phyloP scores from a whole-genome alignment of 2,888 invertebrate species.

The Cephus nigrinus region DNA sequence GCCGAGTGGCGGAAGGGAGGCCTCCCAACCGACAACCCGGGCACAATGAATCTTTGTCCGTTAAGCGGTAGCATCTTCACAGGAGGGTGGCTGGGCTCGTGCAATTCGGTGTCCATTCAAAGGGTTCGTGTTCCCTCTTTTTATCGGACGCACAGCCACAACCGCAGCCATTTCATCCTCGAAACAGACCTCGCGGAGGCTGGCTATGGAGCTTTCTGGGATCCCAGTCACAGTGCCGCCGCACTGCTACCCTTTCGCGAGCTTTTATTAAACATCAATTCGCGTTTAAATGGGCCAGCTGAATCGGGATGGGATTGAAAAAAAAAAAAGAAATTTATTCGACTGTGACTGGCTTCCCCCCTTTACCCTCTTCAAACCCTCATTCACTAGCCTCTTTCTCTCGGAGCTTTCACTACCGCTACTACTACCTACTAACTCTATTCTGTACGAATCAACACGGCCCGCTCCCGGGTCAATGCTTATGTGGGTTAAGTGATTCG shows the following conservation, averaged over 20 bases:
- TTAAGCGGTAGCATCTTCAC: constrained; percentile 7
- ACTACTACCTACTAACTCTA: neutral
- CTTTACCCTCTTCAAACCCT: neutral
- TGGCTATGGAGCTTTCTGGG: neutral
- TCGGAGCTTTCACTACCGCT: neutral
- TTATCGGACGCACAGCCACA: neutral
- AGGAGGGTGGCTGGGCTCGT: neutral
- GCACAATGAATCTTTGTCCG: constrained; percentile 22
- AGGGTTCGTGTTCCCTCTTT: neutral
- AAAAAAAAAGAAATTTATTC: neutral
- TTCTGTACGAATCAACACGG: neutral
- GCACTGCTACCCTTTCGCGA: neutral
- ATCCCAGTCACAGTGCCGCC: neutral
- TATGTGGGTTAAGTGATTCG: constrained; percentile 11
- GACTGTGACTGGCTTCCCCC: neutral
- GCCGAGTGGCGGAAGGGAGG: neutral
- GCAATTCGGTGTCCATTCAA: neutral
- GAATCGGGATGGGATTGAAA: neutral
- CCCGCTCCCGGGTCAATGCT: neutral
- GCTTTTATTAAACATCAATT: constrained; percentile 1
- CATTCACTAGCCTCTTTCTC: neutral
- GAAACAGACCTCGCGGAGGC: neutral
- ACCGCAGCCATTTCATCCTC: neutral
- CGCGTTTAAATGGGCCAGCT: constrained; percentile 4
- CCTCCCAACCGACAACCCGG: neutral